Evolutionary conservation across 2,113 vertebrate species (phyloP).

Genomic region (Dasyprocta punctata): DNA sequence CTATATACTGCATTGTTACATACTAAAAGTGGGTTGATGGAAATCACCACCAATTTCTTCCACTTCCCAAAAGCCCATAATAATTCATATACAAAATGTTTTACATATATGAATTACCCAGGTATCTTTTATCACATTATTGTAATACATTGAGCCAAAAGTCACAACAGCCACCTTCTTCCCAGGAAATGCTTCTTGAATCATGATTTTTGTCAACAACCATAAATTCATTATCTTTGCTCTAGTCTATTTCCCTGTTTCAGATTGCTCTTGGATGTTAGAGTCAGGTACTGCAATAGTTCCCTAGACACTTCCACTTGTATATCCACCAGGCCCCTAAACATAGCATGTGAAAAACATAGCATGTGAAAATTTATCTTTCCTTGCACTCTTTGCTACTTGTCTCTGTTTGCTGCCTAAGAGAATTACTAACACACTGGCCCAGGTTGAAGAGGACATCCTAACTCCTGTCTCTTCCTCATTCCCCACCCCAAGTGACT

Average conservation of each 20-base stretch:
- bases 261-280: not conserved
- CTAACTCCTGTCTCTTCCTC: not conserved
- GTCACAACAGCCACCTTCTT: not conserved
- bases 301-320: not conserved
- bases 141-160: not conserved
- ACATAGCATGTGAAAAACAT: not conserved
- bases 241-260: not conserved
- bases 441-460: accelerated
- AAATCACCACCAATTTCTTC: not conserved
- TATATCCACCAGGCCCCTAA: not conserved
- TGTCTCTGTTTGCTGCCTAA: not conserved
- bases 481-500: not conserved
- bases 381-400: not conserved
- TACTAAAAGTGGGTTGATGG: not conserved
- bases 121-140: not conserved
- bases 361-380: not conserved
- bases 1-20: not conserved
- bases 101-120: not conserved
- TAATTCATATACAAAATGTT: not conserved
- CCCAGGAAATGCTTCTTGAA: not conserved
- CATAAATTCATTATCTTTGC: not conserved
- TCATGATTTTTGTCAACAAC: not conserved
- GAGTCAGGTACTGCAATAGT: not conserved
- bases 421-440: not conserved
- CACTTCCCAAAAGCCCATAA: not conserved